Percentiles rank a stretch among this genome's conserved stretches.
These are phyloP conservation scores for Acanthochromis polyacanthus DNA, from an alignment of 2,113 vertebrate species.

Conservation along the genomic window DNA sequence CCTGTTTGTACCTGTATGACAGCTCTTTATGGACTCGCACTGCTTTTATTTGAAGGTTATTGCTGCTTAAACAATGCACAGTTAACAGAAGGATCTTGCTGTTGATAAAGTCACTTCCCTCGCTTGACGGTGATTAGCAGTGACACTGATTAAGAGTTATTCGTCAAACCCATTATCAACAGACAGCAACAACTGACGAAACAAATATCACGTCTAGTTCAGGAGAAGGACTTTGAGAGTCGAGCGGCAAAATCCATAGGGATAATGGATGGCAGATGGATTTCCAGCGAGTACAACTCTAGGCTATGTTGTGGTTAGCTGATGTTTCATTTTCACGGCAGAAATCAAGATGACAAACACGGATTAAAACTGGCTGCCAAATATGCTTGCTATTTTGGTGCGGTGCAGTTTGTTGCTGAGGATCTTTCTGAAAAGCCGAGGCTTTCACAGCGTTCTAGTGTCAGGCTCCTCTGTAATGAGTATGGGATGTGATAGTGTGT, in stretches of 20 bases:
- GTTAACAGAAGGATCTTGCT: neutral
- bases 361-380: neutral
- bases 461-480: neutral
- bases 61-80: neutral
- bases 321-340: neutral
- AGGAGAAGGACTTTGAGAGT: neutral
- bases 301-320: neutral
- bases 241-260: neutral
- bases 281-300: neutral
- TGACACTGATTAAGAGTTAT: neutral
- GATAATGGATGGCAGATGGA: neutral
- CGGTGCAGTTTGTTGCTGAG: neutral
- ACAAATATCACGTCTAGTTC: neutral
- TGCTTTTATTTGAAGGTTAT: neutral
- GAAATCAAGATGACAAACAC: neutral
- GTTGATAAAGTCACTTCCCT: too few species aligned
- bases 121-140: neutral
- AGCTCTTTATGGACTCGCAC: constrained; percentile 1
- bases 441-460: constrained; percentile 1
- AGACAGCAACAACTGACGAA: neutral
- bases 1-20: constrained; percentile 20
- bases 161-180: neutral
- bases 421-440: constrained; percentile 3
- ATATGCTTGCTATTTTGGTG: constrained; percentile 17
- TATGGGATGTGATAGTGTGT: neutral